Evolutionary conservation across 2,113 vertebrate genomes (phyloP), one percentile per base, ranked within the genome.

Genomic region (Erinaceus europaeus): DNA sequence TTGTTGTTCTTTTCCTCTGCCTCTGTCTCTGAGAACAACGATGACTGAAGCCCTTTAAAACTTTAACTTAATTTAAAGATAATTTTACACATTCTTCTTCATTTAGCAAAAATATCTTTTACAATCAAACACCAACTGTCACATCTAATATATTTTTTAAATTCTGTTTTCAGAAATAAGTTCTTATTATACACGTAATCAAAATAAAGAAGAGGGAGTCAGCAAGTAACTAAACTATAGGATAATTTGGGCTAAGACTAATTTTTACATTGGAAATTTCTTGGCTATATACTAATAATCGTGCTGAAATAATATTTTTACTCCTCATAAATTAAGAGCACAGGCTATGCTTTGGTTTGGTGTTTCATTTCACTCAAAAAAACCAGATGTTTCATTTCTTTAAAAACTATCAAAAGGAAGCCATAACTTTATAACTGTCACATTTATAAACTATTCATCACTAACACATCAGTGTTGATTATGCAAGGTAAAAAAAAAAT

Each of bases 371-470:
- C 65, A 91, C 86, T 83, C 32, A 86, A 93, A 95, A 95, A 95
- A 95, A 88, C 85, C 91, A 95, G 93, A 94, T 95, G 91, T 92
- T 96, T 96, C 92, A 91, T 93, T 79, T 96, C 82, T 65, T 46
- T 90, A 79, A 94, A 91, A 96, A 95, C 50, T 61, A 92, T 74
- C 93, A 89, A 89, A 95, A 96, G 95, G 72, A 93, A 84, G 86
- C 10, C 21, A 68, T 80, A 94, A 90, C 85, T 91, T 95, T 71
- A 78, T 81, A 94, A 11, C 84, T 73, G 36, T 93, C 80, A 46
- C 78, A 57, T 76, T 90, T 82, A 88, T 81, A 91, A 95, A 94
- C 57, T 86, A 90, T 91, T n/a, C n/a, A 79, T 94, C 92, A 86
- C 36, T 69, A 92, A 94, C 91, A 84, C 74, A 34, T 68, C 20